phyloP scores from a whole-genome alignment of 2,888 invertebrate species.

The Parthenolecanium corni region DNA sequence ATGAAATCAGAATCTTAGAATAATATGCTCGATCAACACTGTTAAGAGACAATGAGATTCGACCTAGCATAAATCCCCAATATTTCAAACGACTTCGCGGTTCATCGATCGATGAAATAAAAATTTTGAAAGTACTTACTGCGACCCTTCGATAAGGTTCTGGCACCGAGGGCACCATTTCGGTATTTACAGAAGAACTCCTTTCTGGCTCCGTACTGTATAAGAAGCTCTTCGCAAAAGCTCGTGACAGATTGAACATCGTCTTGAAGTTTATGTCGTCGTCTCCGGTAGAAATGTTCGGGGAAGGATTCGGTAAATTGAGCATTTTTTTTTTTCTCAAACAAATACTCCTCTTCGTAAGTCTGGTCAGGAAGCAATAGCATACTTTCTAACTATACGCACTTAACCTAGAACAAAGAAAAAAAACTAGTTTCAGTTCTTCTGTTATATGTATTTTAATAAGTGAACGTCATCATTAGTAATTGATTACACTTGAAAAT shows the following conservation, averaged over 20 bases:
- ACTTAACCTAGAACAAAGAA: no score
- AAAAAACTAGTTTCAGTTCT: no score
- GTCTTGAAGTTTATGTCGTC: neutral
- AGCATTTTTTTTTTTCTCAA: neutral
- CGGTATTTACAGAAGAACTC: constrained; percentile 2
- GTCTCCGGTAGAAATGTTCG: neutral
- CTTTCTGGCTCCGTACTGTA: neutral
- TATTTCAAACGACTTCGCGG: no score
- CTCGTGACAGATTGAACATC: neutral
- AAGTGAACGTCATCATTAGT: no score
- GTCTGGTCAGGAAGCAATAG: neutral
- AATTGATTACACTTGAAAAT: no score
- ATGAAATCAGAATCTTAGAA: no score
- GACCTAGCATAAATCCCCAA: no score
- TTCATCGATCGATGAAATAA: no score
- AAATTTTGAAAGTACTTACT: no score
- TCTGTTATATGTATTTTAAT: no score
- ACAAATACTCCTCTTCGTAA: neutral
- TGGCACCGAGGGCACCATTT: neutral
- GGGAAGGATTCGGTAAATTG: neutral
- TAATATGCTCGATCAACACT: no score
- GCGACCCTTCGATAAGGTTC: neutral
- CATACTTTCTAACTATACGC: neutral
- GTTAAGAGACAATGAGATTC: no score
- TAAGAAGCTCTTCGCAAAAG: neutral